Evolutionary conservation across 2,797 vertebrate species (phyloP), one percentile per base, ranked within the genome.

Genomic region (Garrulus glandarius): DNA sequence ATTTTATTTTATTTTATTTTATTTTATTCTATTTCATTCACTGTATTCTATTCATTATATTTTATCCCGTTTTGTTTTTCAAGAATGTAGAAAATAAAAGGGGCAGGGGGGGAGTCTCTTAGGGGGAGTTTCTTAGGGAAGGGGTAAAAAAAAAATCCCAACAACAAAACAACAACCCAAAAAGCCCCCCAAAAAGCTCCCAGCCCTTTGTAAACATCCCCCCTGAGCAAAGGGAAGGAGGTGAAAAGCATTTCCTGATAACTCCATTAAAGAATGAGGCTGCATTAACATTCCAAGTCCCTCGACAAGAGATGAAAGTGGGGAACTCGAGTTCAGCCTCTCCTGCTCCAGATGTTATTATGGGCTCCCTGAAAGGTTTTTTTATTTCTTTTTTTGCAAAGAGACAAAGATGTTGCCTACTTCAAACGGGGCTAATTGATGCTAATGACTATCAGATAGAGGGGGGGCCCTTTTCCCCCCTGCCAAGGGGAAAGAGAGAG

Each of bases 401-500:
- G 92, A 96, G 92, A 99, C 98, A 99, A 99, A 96, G 96, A 78
- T 91, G 55, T 96, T 97, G 86, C 91, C 97, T 61, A 99, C 99
- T 99, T 99, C 99, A 99, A 99, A 99, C 98, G 98, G 96, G 92
- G 87, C 98, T 98, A 98, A 99, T 99, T 98, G 98, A 99, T 98
- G 98, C 98, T 99, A 99, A 99, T 99, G 98, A 99, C 98, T 98
- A 98, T 98, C 98, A 99, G 98, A 99, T 98, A 96, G 98, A 99
- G 98, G 97, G 89, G 93, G 98, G 94, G 93, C 91, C 96, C 96
- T 97, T 69, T 70, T 97, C 96, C 97, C 97, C 98, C 98, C 98
- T 89, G 89, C 85, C 98, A 98, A 98, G 98, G 98, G 98, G 98
- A 78, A 88, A 81, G 97, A 98, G 98, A 95, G 94, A 93, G 91